Conservation (phyloP, 2,888 invertebrate genomes). For the Eilema sororculum region DNA sequence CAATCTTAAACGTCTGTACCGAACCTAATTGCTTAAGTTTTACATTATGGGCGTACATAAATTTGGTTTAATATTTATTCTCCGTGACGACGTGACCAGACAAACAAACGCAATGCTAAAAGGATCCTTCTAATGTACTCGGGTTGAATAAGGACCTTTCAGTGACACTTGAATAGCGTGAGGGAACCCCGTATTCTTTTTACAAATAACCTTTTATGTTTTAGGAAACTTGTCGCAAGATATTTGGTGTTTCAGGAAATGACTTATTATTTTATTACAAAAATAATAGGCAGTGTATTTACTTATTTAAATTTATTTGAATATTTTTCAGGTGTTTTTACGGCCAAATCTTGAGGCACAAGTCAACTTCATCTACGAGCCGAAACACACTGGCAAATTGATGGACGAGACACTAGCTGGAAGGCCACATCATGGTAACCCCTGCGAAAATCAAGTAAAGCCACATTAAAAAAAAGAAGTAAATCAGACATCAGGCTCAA, state of each 20-base stretch:
- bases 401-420: no score
- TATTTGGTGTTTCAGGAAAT: background rate
- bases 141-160: constrained; percentile 60
- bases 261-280: background rate
- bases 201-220: constrained; percentile 52
- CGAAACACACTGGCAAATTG: no score
- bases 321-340: no score
- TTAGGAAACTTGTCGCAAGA: constrained; percentile 13
- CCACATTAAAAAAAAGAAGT: no score
- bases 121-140: constrained; percentile 68
- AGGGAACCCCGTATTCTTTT: constrained; percentile 61
- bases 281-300: background rate
- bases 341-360: no score
- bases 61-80: constrained; percentile 64
- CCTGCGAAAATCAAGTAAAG: no score
- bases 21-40: constrained; percentile 46
- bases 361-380: no score
- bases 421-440: no score
- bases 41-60: constrained; percentile 53
- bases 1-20: background rate
- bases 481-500: no score
- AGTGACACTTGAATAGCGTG: constrained; percentile 64
- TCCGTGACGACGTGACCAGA: constrained; percentile 63
- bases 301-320: no score
- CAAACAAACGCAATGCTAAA: constrained; percentile 66